These are phyloP conservation scores for Euura lappo DNA, from an alignment of 1,140 invertebrate species.

Conservation along the genomic window DNA sequence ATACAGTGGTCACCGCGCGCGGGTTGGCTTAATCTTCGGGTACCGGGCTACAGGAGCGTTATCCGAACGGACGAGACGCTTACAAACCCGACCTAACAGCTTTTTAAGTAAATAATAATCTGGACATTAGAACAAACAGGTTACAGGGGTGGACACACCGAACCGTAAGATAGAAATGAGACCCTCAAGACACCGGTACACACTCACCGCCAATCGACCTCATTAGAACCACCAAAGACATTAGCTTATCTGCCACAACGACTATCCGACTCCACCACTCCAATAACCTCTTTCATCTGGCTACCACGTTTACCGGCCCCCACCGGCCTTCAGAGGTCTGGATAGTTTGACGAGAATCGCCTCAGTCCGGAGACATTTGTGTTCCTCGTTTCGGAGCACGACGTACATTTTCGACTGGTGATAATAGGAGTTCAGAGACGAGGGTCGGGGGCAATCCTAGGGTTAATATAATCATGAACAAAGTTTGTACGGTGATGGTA, in stretches of 20 bases:
- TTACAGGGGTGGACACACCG: slow-evolving; percentile 38
- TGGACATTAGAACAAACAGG: slow-evolving; percentile 32
- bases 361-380: too few species aligned
- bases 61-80: slow-evolving; percentile 23
- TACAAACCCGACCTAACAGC: slow-evolving; percentile 35
- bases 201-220: slow-evolving; percentile 22
- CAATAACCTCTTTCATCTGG: slow-evolving; percentile 11
- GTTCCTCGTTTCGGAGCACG: too few species aligned
- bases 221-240: slow-evolving; percentile 54
- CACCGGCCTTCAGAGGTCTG: too few species aligned
- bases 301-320: not conserved
- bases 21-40: not conserved
- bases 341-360: too few species aligned
- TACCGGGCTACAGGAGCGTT: not conserved
- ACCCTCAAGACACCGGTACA: not conserved
- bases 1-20: not conserved
- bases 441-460: not conserved
- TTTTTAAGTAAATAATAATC: slow-evolving; percentile 47
- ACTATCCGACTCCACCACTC: not conserved
- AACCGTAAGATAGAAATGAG: slow-evolving; percentile 29
- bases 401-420: too few species aligned
- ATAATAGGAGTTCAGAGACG: too few species aligned
- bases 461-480: not conserved
- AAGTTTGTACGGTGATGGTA: not conserved
- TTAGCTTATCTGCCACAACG: slow-evolving; percentile 45